These are phyloP conservation scores for Drosophila albomicans DNA, from an alignment of 1,140 invertebrate species.

Conservation along the genomic window DNA sequence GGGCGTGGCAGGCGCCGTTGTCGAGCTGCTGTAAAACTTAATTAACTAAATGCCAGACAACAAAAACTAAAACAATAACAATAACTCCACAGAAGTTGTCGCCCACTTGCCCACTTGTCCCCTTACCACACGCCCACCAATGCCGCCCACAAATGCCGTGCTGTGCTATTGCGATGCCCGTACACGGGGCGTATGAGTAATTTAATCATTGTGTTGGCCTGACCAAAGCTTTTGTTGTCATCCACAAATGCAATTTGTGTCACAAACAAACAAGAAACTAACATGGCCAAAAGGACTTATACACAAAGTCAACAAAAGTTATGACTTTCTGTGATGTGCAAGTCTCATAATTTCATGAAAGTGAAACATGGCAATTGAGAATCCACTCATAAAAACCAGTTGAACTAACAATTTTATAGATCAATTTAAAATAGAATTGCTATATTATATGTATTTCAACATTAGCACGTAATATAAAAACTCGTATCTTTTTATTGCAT, in stretches of 20 bases:
- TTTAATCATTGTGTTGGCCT: slow-evolving; percentile 76
- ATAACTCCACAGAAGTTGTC: slow-evolving; percentile 60
- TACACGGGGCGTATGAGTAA: slow-evolving; percentile 76
- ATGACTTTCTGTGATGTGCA: slow-evolving; percentile 5
- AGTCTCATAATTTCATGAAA: slow-evolving; percentile 5
- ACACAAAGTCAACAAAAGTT: slow-evolving; percentile 67
- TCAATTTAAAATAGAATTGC: neutral
- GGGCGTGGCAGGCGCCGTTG: slow-evolving; percentile 27
- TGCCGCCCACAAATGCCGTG: neutral
- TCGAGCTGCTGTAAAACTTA: slow-evolving; percentile 74
- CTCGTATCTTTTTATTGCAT: neutral
- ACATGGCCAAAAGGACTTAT: slow-evolving; percentile 40
- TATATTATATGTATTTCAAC: neutral
- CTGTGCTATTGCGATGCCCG: neutral
- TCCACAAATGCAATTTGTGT: slow-evolving; percentile 78
- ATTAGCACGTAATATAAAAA: neutral
- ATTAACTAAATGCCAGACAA: slow-evolving; percentile 74
- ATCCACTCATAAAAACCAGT: neutral
- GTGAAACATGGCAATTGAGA: slow-evolving; percentile 4
- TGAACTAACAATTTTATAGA: neutral
- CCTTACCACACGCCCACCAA: slow-evolving; percentile 3
- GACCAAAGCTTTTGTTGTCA: slow-evolving; percentile 73
- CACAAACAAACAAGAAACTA: slow-evolving; percentile 68
- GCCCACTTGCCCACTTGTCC: slow-evolving; percentile 51
- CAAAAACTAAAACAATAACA: slow-evolving; percentile 56